Evolutionary conservation across 1,140 invertebrate species (phyloP).

Genomic region (Stenopsyche tienmushanensis): DNA sequence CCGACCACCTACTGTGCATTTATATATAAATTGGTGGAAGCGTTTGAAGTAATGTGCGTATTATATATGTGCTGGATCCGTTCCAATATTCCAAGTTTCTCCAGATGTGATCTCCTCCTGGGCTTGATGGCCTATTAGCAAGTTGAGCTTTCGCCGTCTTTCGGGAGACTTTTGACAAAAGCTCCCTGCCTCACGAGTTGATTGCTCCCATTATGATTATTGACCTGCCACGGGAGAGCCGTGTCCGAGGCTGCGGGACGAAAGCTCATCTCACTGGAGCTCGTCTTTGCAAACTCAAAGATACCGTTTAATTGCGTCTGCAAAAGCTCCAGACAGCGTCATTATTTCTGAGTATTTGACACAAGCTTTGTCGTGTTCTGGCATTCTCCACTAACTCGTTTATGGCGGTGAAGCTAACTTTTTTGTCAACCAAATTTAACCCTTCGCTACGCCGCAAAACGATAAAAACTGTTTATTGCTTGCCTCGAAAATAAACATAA

Average conservation of each 20-base stretch:
- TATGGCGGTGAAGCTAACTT: neutral
- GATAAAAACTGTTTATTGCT: too few species aligned
- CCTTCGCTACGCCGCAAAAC: too few species aligned
- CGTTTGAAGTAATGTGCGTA: too few species aligned
- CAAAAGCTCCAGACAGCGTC: conserved; percentile 3
- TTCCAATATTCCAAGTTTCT: too few species aligned
- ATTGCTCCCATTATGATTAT: neutral
- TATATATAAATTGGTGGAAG: too few species aligned
- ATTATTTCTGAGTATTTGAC: conserved; percentile 12
- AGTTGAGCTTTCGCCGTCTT: too few species aligned
- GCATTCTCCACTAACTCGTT: neutral
- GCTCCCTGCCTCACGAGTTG: neutral
- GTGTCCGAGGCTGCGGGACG: neutral
- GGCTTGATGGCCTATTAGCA: neutral
- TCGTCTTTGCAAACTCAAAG: conserved; percentile 29
- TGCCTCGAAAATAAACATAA: too few species aligned
- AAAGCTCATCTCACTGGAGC: conserved; percentile 28
- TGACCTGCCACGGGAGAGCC: neutral
- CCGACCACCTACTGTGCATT: too few species aligned
- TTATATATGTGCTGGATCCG: too few species aligned
- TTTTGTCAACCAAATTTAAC: neutral
- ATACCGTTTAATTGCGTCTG: conserved; percentile 11
- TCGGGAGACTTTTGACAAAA: neutral
- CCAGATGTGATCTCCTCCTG: too few species aligned
- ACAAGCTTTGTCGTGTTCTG: neutral